Evolutionary conservation across 2,113 vertebrate species (phyloP).

Genomic region (Ranitomeya imitator): DNA sequence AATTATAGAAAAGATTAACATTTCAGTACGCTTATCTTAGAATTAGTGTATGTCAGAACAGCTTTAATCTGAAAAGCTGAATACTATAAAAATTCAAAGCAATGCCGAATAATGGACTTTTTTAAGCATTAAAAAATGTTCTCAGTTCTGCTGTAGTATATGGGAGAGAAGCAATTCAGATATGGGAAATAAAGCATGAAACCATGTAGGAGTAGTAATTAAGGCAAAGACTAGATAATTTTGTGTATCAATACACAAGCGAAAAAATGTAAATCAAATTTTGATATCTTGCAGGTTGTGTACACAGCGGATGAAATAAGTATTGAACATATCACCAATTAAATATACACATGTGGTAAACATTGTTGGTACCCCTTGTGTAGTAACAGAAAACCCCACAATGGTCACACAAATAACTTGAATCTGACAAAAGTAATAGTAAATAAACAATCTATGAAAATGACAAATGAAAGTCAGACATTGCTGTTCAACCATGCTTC

Average conservation of each 20-base stretch:
- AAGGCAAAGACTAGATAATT: not conserved
- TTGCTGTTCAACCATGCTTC: no score
- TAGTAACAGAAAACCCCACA: no score
- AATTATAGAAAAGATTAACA: constrained; percentile 48
- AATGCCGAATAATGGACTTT: constrained; percentile 47
- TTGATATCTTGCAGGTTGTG: not conserved
- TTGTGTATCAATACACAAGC: not conserved
- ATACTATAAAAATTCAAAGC: constrained; percentile 54
- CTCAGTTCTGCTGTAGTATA: constrained; percentile 16
- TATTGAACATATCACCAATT: no score
- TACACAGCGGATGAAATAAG: not conserved
- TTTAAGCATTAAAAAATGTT: constrained; percentile 47
- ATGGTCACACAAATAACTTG: no score
- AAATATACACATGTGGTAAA: no score
- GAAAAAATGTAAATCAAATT: not conserved
- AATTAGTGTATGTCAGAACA: constrained; percentile 46
- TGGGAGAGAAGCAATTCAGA: not conserved
- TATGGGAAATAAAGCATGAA: constrained; percentile 3
- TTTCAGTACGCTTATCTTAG: constrained; percentile 43
- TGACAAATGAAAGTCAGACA: no score
- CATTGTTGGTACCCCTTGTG: no score
- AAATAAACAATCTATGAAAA: no score
- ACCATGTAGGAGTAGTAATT: not conserved
- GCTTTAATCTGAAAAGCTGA: constrained; percentile 54
- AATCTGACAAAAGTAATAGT: no score